phyloP scores from a whole-genome alignment of 2,797 vertebrate genomes.

The Parotocinclus haroldoi region DNA sequence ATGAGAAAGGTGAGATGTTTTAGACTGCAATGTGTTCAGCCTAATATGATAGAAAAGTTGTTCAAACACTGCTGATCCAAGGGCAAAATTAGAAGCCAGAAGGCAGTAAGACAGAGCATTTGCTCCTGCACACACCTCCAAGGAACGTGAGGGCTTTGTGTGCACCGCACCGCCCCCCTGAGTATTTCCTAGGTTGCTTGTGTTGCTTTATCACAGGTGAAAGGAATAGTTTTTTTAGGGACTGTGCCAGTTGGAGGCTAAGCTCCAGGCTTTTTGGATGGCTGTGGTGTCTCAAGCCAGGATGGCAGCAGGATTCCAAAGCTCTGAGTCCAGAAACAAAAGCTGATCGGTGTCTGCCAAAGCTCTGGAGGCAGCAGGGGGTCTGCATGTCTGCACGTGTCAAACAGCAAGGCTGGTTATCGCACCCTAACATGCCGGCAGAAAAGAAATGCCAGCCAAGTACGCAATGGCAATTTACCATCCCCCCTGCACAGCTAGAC shows the following conservation, averaged over 20 bases:
- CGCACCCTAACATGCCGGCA: constrained; percentile 63
- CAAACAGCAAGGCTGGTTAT: constrained; percentile 65
- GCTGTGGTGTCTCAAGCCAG: constrained; percentile 41
- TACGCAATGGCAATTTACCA: constrained; percentile 50
- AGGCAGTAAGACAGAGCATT: constrained; percentile 11
- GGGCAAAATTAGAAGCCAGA: constrained; percentile 8
- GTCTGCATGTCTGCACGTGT: constrained; percentile 54
- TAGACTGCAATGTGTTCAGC: no score
- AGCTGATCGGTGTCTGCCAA: constrained; percentile 59
- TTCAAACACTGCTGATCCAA: constrained; percentile 16
- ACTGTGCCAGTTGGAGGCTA: constrained; percentile 33
- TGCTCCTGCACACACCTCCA: constrained; percentile 9
- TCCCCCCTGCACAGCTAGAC: constrained; percentile 38
- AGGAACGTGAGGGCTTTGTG: constrained; percentile 14
- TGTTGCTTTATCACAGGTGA: constrained; percentile 47
- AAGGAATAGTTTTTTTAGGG: constrained; percentile 32
- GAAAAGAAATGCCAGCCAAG: constrained; percentile 59
- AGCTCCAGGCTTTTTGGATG: constrained; percentile 38
- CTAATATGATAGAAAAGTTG: no score
- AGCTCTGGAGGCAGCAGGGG: constrained; percentile 44
- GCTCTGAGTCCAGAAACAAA: constrained; percentile 54
- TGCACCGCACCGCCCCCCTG: constrained; percentile 21
- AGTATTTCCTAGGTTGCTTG: constrained; percentile 26
- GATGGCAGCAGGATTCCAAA: constrained; percentile 55
- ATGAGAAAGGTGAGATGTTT: neutral